Base-by-base conservation (phyloP, 2,113 vertebrate species). In the Ictalurus punctatus region DNA sequence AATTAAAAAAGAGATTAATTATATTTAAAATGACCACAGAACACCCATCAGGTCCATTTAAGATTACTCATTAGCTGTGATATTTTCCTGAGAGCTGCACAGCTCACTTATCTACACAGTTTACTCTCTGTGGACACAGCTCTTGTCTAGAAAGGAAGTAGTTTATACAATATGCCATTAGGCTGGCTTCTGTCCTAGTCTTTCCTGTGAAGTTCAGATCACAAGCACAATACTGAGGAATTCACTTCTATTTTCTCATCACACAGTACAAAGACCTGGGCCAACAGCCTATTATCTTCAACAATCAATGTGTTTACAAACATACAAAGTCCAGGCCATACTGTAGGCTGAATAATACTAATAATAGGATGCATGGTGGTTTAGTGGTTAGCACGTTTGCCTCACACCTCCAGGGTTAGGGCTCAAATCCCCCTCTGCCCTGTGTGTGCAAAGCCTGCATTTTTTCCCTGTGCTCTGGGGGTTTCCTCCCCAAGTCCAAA, bases 181-280 rank as follows among this genome's bases (percentile, higher is more conserved):
- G 78, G 91, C 87, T 83, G 90, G 92, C 87, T 91, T 91, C 89
- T 86, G 61, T 88, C 86, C 89, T 37, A 82, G 52, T 48, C 27
- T 48, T 84, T 84, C 63, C 30, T 30, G 37, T 63, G 34, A 40
- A 63, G 58, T 63, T 83, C 34, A 67, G 63, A 67, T 84, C 37
- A 84, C 63, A 30, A 23, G 63, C 61, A 69, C 8, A 84, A 84
- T 30, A 84, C 40, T n/a, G 17, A 52, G 44, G 27, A 17, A 69
- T 69, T 84, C 16, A 48, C 7, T 48, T 37, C 6, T 10, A 34
- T 44, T 13, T 61, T 63, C 58, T 63, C 34, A 83, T 59, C 56
- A 37, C 30, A 34, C 8, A 61, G 54, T 34, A 59, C 37, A 61
- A 84, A n/a, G 23, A 40, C 54, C 81, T 61, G 14, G 34, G 30